phyloP scores from a whole-genome alignment of 1,140 invertebrate genomes.

The Drosophila subpulchrella region DNA sequence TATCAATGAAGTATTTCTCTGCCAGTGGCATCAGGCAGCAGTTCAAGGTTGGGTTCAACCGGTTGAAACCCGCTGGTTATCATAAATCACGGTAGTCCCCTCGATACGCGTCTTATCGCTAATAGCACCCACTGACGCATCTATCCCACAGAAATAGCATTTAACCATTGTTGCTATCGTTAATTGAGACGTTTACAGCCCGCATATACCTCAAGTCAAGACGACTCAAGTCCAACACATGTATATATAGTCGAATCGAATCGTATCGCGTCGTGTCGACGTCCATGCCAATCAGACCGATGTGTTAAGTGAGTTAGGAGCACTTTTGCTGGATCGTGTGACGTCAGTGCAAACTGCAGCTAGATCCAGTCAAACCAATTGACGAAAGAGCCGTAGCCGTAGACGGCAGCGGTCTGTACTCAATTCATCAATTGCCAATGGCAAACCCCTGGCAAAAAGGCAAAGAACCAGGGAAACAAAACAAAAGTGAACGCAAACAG shows the following conservation, averaged over 20 bases:
- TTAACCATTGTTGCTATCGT: constrained; percentile 68
- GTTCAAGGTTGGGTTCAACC: constrained; percentile 11
- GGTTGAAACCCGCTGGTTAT: constrained; percentile 39
- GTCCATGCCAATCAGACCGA: constrained; percentile 46
- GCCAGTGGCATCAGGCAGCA: not conserved
- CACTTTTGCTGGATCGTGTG: constrained; percentile 51
- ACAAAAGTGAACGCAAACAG: constrained; percentile 44
- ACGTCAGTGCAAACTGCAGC: constrained; percentile 66
- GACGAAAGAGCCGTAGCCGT: constrained; percentile 42
- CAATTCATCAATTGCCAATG: constrained; percentile 59
- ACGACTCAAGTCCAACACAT: not conserved
- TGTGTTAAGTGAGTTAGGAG: constrained; percentile 59
- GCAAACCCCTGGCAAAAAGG: constrained; percentile 8
- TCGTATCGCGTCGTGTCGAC: constrained; percentile 12
- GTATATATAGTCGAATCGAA: not conserved
- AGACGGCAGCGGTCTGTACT: constrained; percentile 17
- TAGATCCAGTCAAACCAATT: constrained; percentile 59
- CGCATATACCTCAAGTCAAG: constrained; percentile 5
- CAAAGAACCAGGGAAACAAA: constrained; percentile 34
- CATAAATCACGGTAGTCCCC: constrained; percentile 52
- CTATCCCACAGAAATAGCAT: constrained; percentile 52
- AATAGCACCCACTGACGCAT: constrained; percentile 54
- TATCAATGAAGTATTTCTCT: not conserved
- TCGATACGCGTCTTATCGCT: constrained; percentile 54
- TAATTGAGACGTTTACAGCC: constrained; percentile 63